These are phyloP conservation scores for Acropora tenuis DNA, from an alignment of 64 coral and sea anemone genomes.

Conservation along the genomic window DNA sequence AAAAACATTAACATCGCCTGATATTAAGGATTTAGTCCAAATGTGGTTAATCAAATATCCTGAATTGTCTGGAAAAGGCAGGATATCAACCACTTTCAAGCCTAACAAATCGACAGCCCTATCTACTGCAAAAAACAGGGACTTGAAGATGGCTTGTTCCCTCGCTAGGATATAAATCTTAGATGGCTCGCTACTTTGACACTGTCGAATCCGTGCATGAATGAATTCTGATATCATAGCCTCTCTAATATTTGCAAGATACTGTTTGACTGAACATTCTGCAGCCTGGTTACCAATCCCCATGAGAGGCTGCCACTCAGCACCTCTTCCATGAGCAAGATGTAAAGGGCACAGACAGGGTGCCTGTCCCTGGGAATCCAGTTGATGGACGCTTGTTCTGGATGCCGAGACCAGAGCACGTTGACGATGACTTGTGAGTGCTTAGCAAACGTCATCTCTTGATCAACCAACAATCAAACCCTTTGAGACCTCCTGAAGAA, in stretches of 20 bases:
- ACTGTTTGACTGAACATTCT: background rate
- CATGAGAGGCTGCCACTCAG: conserved; percentile 13
- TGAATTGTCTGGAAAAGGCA: conserved; percentile 23
- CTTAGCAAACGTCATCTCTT: too few relatives aligned
- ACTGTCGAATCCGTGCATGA: background rate
- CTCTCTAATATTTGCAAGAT: conserved; percentile 11
- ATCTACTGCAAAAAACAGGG: conserved; percentile 33
- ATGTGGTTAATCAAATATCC: conserved; percentile 41
- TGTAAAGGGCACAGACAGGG: conserved; percentile 30
- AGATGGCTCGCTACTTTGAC: background rate
- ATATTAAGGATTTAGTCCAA: conserved; percentile 32
- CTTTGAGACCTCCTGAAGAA: too few relatives aligned
- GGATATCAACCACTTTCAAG: background rate
- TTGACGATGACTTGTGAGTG: too few relatives aligned
- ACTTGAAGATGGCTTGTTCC: conserved; percentile 17
- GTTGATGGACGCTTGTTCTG: conserved; percentile 32
- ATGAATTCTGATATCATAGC: background rate
- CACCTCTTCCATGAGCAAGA: conserved; percentile 30
- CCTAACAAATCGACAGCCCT: conserved; percentile 16
- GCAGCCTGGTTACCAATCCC: conserved; percentile 34
- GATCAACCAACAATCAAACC: too few relatives aligned
- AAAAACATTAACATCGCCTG: conserved; percentile 23
- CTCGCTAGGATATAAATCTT: conserved; percentile 23
- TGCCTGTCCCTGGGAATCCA: background rate
- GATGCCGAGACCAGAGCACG: background rate